Conservation (phyloP, 2,888 invertebrate species). For the Drosophila phalerata region DNA sequence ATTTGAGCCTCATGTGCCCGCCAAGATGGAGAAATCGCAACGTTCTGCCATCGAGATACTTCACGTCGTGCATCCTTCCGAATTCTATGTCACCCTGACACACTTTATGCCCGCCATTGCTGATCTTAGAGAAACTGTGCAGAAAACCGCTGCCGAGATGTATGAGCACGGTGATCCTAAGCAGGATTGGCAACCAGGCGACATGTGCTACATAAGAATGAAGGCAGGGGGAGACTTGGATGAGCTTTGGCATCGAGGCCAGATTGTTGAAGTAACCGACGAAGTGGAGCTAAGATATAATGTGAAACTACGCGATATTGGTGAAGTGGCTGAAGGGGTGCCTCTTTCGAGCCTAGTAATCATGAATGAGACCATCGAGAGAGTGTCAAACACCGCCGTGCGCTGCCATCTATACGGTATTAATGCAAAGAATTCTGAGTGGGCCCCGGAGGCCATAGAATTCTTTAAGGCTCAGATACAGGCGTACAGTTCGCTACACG, state of each 20-base stretch:
- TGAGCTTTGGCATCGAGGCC: slow-evolving; percentile 87
- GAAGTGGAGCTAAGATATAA: slow-evolving; percentile 43
- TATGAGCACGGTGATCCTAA: background rate
- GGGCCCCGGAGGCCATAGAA: slow-evolving; percentile 86
- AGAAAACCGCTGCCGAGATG: background rate
- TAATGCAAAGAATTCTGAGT: slow-evolving; percentile 88
- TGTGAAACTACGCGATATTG: slow-evolving; percentile 89
- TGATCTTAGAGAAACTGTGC: background rate
- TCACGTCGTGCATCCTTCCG: slow-evolving; percentile 87
- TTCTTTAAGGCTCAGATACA: slow-evolving; percentile 87
- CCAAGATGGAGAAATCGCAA: slow-evolving; percentile 22
- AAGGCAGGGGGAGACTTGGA: slow-evolving; percentile 76
- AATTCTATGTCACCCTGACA: slow-evolving; percentile 88
- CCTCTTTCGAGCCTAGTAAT: slow-evolving; percentile 85
- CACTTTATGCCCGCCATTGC: slow-evolving; percentile 86
- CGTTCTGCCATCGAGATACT: slow-evolving; percentile 84
- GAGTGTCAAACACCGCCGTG: slow-evolving; percentile 87
- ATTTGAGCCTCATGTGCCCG: background rate
- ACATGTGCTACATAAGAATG: slow-evolving; percentile 86
- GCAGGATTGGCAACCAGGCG: slow-evolving; percentile 86
- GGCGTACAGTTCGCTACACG: slow-evolving; percentile 85
- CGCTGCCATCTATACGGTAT: slow-evolving; percentile 90
- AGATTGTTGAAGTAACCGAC: slow-evolving; percentile 13
- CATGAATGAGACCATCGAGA: slow-evolving; percentile 86
- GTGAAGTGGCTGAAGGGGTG: slow-evolving; percentile 85